A percentile compares a stretch with the other conserved stretches of the same genome.
phyloP scores from a whole-genome alignment of 2,888 invertebrate species.

The Pristionchus japonicus region DNA sequence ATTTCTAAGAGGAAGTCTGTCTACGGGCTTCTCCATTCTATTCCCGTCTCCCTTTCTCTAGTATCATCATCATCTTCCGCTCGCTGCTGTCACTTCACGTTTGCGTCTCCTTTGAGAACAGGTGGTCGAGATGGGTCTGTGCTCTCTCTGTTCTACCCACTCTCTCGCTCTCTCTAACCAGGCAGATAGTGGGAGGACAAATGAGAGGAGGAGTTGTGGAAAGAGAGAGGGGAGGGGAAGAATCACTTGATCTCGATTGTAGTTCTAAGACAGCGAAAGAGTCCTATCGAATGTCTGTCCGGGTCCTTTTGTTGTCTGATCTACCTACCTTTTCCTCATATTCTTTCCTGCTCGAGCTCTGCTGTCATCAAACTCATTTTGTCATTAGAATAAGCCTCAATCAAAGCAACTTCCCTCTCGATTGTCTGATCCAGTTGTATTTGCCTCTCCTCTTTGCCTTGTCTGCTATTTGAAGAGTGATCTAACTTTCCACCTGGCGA shows the following conservation, averaged over 20 bases:
- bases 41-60: background rate
- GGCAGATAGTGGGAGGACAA: background rate
- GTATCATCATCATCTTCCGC: background rate
- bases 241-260: slow-evolving; percentile 2
- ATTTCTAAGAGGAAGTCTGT: background rate
- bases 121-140: background rate
- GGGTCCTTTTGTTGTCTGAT: background rate
- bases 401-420: too few species aligned
- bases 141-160: background rate
- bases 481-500: too few species aligned
- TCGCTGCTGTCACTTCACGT: slow-evolving; percentile 11
- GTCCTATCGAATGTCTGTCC: background rate
- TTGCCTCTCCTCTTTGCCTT: too few species aligned
- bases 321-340: too few species aligned
- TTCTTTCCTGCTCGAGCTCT: too few species aligned
- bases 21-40: background rate
- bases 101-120: background rate
- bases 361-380: too few species aligned
- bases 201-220: background rate
- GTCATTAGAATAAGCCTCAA: too few species aligned
- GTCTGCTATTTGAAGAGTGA: too few species aligned
- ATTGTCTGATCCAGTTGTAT: too few species aligned
- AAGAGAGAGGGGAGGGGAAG: background rate
- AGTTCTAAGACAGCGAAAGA: background rate
- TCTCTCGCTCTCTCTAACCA: background rate